Conservation (phyloP, 2,113 vertebrate genomes). For the Urocitellus parryii region DNA sequence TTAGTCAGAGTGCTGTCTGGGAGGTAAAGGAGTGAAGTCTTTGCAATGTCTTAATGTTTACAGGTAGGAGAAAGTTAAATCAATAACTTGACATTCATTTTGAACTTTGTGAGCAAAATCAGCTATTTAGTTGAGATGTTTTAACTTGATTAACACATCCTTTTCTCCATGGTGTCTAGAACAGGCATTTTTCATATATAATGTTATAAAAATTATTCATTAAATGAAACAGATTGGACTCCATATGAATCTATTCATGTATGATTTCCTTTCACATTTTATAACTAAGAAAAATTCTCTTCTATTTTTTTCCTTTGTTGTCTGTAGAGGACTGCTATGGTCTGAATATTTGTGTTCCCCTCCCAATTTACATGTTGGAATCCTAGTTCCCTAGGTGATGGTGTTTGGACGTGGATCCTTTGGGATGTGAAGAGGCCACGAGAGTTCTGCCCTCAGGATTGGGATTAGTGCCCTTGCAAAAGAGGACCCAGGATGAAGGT, state of each 20-base stretch:
- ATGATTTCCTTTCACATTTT: not conserved
- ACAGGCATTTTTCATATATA: not conserved
- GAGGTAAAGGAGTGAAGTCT: not conserved
- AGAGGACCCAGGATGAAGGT: not conserved
- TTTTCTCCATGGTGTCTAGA: not conserved
- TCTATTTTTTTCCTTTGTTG: not conserved
- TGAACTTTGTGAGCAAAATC: not conserved
- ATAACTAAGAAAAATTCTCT: conserved; percentile 9
- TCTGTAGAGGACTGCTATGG: not conserved
- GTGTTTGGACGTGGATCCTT: too few species aligned
- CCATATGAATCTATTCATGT: not conserved
- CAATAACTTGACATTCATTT: not conserved
- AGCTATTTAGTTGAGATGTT: not conserved
- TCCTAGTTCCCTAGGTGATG: too few species aligned
- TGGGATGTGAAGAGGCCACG: not conserved
- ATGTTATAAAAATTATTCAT: not conserved
- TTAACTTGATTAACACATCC: not conserved
- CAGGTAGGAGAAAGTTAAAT: not conserved
- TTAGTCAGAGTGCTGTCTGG: not conserved
- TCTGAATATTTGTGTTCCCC: not conserved
- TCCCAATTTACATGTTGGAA: too few species aligned
- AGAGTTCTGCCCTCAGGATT: not conserved
- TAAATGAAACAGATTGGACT: conserved; percentile 13
- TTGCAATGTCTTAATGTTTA: not conserved
- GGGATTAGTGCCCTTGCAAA: not conserved